Percentiles rank a stretch among this genome's conserved stretches.
Evolutionary conservation across 2,888 invertebrate genomes (phyloP).

Genomic region (Quadriops clusia): DNA sequence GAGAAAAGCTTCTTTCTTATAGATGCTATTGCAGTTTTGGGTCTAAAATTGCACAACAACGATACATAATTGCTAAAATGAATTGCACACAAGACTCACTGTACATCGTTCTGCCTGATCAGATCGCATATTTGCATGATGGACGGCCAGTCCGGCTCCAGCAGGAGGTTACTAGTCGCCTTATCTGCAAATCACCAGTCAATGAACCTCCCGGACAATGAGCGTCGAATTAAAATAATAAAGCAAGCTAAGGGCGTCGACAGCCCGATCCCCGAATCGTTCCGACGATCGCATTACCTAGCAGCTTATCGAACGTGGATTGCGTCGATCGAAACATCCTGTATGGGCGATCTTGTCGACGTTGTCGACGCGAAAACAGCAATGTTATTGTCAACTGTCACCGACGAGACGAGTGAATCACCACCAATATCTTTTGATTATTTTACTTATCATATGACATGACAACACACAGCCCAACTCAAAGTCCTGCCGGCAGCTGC

Average conservation of each 20-base stretch:
- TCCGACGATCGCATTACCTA: background rate
- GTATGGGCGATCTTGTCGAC: too few species aligned
- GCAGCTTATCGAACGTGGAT: too few species aligned
- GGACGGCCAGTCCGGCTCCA: slow-evolving; percentile 95
- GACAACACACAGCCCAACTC: too few species aligned
- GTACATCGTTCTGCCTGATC: slow-evolving; percentile 91
- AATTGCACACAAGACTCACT: slow-evolving; percentile 38
- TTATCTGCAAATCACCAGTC: slow-evolving; percentile 75
- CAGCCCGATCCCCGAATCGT: background rate
- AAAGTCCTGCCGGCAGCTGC: too few species aligned
- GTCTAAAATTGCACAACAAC: slow-evolving; percentile 41
- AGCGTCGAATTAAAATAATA: background rate
- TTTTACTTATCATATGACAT: too few species aligned
- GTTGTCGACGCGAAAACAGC: too few species aligned
- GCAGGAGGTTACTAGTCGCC: slow-evolving; percentile 86
- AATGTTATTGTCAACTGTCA: too few species aligned
- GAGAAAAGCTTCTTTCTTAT: slow-evolving; percentile 84
- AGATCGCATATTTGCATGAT: slow-evolving; percentile 91
- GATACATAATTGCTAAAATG: background rate
- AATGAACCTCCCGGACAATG: too few species aligned
- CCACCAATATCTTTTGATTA: too few species aligned
- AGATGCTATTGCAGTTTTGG: slow-evolving; percentile 71
- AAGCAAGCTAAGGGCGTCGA: background rate
- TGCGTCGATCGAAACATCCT: too few species aligned
- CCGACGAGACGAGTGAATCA: too few species aligned